Evolutionary conservation across 2,797 vertebrate species (phyloP).

Genomic region (Salmo trutta): DNA sequence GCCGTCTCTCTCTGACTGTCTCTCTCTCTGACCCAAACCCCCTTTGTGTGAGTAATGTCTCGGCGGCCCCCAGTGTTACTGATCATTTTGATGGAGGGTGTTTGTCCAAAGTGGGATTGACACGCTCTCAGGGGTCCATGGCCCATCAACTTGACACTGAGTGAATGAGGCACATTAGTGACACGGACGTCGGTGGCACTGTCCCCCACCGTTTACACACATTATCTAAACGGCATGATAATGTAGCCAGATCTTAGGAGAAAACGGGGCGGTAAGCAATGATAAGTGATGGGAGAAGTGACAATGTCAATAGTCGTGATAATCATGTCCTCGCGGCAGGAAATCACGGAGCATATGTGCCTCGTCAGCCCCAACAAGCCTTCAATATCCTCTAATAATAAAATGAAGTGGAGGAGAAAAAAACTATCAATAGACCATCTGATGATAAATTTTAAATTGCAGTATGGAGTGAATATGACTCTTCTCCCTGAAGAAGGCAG

Average conservation of each 20-base stretch:
- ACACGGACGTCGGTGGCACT: slow-evolving; percentile 51
- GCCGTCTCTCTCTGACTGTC: not conserved
- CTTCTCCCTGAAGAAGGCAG: slow-evolving; percentile 65
- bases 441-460: slow-evolving; percentile 79
- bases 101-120: slow-evolving; percentile 85
- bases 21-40: not conserved
- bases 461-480: slow-evolving; percentile 71
- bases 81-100: slow-evolving; percentile 53
- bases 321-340: slow-evolving; percentile 69
- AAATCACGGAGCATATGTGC: slow-evolving; percentile 82
- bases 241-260: slow-evolving; percentile 32
- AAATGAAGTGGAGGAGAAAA: slow-evolving; percentile 70
- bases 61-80: slow-evolving; percentile 25
- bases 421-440: slow-evolving; percentile 76
- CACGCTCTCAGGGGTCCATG: slow-evolving; percentile 57
- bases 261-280: slow-evolving; percentile 69
- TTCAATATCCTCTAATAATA: slow-evolving; percentile 80
- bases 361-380: slow-evolving; percentile 71
- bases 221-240: slow-evolving; percentile 33
- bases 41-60: slow-evolving; percentile 27
- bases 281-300: slow-evolving; percentile 83
- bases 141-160: slow-evolving; percentile 84
- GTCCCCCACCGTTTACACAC: slow-evolving; percentile 70
- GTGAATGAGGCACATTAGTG: slow-evolving; percentile 85
- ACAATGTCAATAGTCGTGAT: slow-evolving; percentile 88